phyloP scores from a whole-genome alignment of 2,888 invertebrate genomes.

The Catocala fraxini region DNA sequence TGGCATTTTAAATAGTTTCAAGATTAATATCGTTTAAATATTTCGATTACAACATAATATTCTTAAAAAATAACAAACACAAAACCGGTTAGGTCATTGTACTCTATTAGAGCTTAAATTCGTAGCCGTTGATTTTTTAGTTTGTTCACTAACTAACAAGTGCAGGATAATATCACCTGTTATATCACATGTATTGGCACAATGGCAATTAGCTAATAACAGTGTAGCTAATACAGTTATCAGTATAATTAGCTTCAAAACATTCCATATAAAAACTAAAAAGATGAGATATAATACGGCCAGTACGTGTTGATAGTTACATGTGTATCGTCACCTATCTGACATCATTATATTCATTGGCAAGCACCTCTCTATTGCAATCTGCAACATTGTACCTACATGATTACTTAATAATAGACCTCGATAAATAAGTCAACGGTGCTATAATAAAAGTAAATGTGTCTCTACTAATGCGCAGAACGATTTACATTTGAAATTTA shows the following conservation, averaged over 20 bases:
- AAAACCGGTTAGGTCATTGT: too few species aligned
- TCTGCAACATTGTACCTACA: constrained; percentile 12
- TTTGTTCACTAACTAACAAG: too few species aligned
- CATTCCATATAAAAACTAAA: neutral
- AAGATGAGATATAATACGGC: neutral
- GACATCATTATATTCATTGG: constrained; percentile 6
- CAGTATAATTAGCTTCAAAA: constrained; percentile 5
- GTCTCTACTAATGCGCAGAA: neutral
- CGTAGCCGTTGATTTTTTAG: too few species aligned
- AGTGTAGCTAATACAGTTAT: constrained; percentile 1
- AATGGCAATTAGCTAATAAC: constrained; percentile 1
- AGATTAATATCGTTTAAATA: too few species aligned
- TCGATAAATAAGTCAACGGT: constrained; percentile 11
- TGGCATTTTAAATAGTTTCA: too few species aligned
- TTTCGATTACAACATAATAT: too few species aligned
- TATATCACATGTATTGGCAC: neutral
- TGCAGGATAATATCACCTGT: too few species aligned
- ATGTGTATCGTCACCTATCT: constrained; percentile 1
- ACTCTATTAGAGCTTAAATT: too few species aligned
- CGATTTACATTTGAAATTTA: neutral
- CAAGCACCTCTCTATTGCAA: constrained; percentile 1
- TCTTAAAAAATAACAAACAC: too few species aligned
- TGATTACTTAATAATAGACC: constrained; percentile 9
- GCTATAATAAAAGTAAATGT: neutral
- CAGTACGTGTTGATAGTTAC: constrained; percentile 1